Base-by-base conservation (phyloP, 2,888 invertebrate genomes). In the Eupithecia vulgata region DNA sequence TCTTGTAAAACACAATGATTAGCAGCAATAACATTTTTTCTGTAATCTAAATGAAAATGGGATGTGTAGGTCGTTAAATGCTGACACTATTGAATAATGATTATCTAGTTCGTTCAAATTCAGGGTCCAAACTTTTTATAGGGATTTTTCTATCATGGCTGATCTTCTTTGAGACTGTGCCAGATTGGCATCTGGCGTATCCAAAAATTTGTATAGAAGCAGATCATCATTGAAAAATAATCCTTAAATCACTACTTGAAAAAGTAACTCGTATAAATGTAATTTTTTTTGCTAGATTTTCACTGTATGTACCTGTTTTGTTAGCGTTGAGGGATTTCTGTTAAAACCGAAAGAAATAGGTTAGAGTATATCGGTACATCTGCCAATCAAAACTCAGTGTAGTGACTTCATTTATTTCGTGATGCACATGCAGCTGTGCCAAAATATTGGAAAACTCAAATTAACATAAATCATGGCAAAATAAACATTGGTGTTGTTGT, bases 1-100 rank as follows among this genome's bases (percentile, higher is more conserved):
- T 64, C 35, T 40, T 64, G 65, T 65, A 21, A 64, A 34, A 61
- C n/a, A 21, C 42, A 40, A 42, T 65, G 40, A 65, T 65, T 65
- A 65, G 37, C n/a, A 65, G 40, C 65, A 37, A 65, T 65, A 34
- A 17, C 37, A 40, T 42, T 42, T 37, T 65, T 65, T 40, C 12
- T 64, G 6, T 17, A n/a, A n/a, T 64, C 5, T n/a, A 35, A 35
- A 35, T n/a, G n/a, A 35, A n/a, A 17, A 61, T 8, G 34, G 1
- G 61, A 34, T 3, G 7, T 17, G 61, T 34, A 25, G 10, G 34
- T 17, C 7, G 4, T 30, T 59, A n/a, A n/a, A 13, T 52, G n/a
- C 17, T n/a, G 30, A 13, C 8, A 10, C 48, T 52, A 10, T 21
- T 52, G 21, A 52, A n/a, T n/a, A n/a, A 48, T 8, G n/a, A 48